Percentiles rank a stretch among this genome's conserved stretches.
phyloP scores from a whole-genome alignment of 2,113 vertebrate genomes.

The Numida meleagris region DNA sequence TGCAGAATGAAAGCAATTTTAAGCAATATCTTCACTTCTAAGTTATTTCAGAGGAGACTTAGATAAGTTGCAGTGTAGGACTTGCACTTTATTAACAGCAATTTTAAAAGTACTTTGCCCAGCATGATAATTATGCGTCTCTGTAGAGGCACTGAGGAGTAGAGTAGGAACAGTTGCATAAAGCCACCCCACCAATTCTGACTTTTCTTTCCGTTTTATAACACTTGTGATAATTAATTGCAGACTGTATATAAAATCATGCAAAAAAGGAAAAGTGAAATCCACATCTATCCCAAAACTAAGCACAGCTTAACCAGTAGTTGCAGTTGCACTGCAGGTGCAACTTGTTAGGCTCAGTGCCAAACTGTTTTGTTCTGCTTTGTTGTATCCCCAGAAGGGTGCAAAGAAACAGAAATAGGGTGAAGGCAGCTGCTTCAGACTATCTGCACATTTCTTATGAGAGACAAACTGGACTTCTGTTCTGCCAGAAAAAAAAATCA shows the following conservation, averaged over 20 bases:
- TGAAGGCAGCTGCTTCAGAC: neutral
- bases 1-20: neutral
- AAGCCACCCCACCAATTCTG: neutral
- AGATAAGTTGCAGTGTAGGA: neutral
- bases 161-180: neutral
- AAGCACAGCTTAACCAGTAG: neutral
- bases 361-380: neutral
- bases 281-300: neutral
- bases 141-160: neutral
- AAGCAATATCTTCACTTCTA: neutral
- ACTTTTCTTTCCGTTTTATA: neutral
- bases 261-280: neutral
- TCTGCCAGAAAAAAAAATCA: constrained; percentile 1
- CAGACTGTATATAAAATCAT: neutral
- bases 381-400: neutral
- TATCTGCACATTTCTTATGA: neutral
- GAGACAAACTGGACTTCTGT: neutral
- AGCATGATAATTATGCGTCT: neutral
- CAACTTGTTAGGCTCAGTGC: neutral
- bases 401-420: neutral
- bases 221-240: neutral
- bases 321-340: neutral
- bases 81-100: neutral
- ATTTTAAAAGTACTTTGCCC: neutral
- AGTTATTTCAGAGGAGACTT: neutral